phyloP scores from a whole-genome alignment of 2,888 invertebrate species.

The Zelleria hepariella region DNA sequence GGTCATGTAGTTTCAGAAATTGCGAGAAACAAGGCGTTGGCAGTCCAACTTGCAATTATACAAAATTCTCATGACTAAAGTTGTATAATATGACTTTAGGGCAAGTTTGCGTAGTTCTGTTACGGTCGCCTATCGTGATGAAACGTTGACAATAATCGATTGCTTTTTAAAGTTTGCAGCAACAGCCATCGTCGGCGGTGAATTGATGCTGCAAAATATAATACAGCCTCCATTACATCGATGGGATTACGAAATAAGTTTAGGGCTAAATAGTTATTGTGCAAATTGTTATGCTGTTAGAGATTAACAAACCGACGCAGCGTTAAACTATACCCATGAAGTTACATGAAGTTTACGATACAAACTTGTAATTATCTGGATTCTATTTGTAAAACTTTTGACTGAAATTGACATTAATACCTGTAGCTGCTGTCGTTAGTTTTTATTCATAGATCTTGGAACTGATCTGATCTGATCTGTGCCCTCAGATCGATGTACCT shows the following conservation, averaged over 20 bases:
- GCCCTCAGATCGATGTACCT: too few species aligned
- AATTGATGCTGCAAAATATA: neutral
- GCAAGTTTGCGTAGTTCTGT: constrained; percentile 4
- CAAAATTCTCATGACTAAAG: too few species aligned
- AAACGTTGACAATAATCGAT: neutral
- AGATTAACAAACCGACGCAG: neutral
- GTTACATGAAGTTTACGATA: too few species aligned
- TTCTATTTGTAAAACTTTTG: too few species aligned
- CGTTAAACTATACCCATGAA: neutral
- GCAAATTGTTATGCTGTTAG: neutral
- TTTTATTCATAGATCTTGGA: too few species aligned
- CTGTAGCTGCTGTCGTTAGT: too few species aligned
- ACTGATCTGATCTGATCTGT: too few species aligned
- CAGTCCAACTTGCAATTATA: neutral
- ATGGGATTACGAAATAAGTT: constrained; percentile 7
- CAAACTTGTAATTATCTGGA: too few species aligned
- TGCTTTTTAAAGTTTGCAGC: neutral
- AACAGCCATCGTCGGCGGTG: neutral
- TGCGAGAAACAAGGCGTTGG: neutral
- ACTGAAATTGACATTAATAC: too few species aligned
- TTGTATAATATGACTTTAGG: neutral
- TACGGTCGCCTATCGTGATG: constrained; percentile 6
- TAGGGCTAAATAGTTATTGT: neutral
- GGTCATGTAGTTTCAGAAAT: neutral
- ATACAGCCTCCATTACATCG: constrained; percentile 2